These are phyloP conservation scores for Melanotaenia maccullochi DNA, from an alignment of 2,797 vertebrate genomes.

Conservation along the genomic window DNA sequence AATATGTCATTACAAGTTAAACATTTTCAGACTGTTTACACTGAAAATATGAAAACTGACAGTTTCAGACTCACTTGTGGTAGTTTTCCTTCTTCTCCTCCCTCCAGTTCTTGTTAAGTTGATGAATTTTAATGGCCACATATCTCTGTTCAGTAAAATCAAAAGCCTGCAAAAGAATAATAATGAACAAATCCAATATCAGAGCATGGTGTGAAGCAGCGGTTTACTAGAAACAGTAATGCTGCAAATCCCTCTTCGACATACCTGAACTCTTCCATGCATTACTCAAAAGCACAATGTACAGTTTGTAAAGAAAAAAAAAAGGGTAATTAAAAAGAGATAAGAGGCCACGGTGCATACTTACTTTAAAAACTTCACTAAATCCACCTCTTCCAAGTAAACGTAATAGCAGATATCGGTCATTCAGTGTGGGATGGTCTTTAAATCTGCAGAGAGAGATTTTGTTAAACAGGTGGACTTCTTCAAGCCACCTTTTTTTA, in stretches of 20 bases:
- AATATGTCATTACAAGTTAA: background rate
- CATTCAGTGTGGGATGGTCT: conserved; percentile 97
- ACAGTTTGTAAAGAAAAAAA: background rate
- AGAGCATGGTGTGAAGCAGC: background rate
- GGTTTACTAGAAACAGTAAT: too few species aligned
- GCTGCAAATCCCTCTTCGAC: background rate
- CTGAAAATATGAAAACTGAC: background rate
- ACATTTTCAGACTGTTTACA: background rate
- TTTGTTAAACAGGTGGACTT: background rate
- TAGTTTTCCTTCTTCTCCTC: conserved; percentile 99
- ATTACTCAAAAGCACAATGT: conserved; percentile 4
- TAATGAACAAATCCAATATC: background rate
- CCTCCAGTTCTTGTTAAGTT: conserved; percentile 99
- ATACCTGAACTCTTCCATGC: background rate
- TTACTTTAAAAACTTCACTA: conserved; percentile 99
- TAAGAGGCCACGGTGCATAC: background rate
- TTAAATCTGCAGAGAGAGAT: conserved; percentile 87
- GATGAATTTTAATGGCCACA: conserved; percentile 99
- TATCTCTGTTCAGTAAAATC: conserved; percentile 99
- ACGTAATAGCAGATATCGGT: conserved; percentile 94
- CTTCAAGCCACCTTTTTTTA: background rate
- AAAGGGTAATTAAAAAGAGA: background rate
- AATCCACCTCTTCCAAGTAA: conserved; percentile 97
- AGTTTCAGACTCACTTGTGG: conserved; percentile 88
- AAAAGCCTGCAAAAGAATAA: conserved; percentile 87